A percentile compares a stretch with the other conserved stretches of the same genome.
phyloP scores from a whole-genome alignment of 2,797 vertebrate genomes.

The Hybognathus amarus region DNA sequence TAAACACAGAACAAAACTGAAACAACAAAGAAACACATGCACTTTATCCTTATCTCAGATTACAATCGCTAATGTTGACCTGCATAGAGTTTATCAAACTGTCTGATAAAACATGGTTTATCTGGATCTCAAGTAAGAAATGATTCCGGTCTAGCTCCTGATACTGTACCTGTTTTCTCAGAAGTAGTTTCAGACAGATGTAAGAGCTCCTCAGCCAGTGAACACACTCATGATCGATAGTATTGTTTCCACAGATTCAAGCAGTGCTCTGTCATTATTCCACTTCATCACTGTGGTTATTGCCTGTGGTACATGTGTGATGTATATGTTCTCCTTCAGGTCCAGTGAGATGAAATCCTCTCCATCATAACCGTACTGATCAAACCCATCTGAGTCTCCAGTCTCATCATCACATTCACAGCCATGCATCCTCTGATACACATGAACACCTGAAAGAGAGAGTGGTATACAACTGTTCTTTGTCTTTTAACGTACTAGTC shows the following conservation, averaged over 20 bases:
- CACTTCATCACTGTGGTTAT: fast-evolving
- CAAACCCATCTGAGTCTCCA: fast-evolving
- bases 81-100: no score
- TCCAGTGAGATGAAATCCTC: background rate
- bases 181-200: no score
- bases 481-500: background rate
- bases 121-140: no score
- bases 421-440: background rate
- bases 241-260: background rate
- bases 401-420: background rate
- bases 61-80: no score
- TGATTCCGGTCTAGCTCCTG: no score
- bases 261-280: fast-evolving
- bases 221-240: fast-evolving
- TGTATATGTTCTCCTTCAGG: background rate
- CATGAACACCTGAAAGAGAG: background rate
- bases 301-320: fast-evolving
- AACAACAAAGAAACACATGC: no score
- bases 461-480: background rate
- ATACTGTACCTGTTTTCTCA: no score
- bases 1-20: background rate
- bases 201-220: fast-evolving
- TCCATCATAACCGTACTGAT: background rate
- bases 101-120: no score
- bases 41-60: no score